Evolutionary conservation across 1,140 invertebrate genomes (phyloP).

Genomic region (Polypedilum vanderplanki): DNA sequence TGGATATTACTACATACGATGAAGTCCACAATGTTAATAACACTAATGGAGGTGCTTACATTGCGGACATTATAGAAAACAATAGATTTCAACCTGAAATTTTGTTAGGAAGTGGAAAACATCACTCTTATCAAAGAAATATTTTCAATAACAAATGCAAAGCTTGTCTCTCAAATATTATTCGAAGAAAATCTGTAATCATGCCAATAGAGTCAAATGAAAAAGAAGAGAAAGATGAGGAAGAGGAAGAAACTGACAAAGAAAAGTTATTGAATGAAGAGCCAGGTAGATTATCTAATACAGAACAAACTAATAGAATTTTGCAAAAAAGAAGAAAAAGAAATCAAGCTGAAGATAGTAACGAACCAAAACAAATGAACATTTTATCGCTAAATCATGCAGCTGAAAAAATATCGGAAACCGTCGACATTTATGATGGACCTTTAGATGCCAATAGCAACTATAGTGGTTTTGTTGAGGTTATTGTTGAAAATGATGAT

Average conservation of each 20-base stretch:
- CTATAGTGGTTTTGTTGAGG: conserved; percentile 76
- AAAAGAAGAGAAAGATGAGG: neutral
- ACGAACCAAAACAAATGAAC: conserved; percentile 33
- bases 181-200: conserved; percentile 29
- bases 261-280: too few relatives aligned
- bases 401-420: neutral
- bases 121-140: conserved; percentile 43
- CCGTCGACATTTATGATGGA: conserved; percentile 55
- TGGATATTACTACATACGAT: conserved; percentile 61
- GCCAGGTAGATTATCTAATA: neutral
- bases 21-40: conserved; percentile 55
- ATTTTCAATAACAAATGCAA: conserved; percentile 40
- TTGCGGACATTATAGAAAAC: conserved; percentile 72
- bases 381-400: conserved; percentile 33
- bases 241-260: neutral
- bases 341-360: neutral
- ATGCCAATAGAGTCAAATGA: conserved; percentile 31
- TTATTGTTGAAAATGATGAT: conserved; percentile 55
- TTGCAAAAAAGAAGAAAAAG: conserved; percentile 20
- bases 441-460: conserved; percentile 64
- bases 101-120: conserved; percentile 57
- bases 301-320: neutral
- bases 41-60: conserved; percentile 60
- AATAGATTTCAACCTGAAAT: conserved; percentile 51
- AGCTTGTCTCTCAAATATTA: conserved; percentile 39